Percentiles rank a stretch among this genome's conserved stretches.
These are phyloP conservation scores for Sturnus vulgaris DNA, from an alignment of 2,113 vertebrate species.

Conservation along the genomic window DNA sequence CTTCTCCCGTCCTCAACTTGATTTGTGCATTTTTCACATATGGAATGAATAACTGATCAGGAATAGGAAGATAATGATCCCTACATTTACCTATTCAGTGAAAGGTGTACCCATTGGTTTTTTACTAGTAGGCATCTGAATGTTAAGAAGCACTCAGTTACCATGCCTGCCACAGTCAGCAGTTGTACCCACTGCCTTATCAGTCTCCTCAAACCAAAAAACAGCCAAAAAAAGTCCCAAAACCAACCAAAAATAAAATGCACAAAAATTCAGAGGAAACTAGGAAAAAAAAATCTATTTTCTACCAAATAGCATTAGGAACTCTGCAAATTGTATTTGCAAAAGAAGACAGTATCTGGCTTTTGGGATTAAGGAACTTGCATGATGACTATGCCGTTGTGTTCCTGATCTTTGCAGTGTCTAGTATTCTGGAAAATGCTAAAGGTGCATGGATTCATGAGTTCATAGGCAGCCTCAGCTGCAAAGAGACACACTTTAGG, in stretches of 20 bases:
- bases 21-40: background rate
- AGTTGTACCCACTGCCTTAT: background rate
- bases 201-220: background rate
- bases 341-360: background rate
- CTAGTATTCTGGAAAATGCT: background rate
- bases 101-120: background rate
- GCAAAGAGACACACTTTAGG: rapidly evolving
- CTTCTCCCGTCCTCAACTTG: background rate
- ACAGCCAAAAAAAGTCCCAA: rapidly evolving
- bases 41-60: background rate
- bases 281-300: background rate
- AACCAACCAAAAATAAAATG: background rate
- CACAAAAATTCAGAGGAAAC: background rate
- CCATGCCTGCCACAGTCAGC: background rate
- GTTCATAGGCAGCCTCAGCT: background rate
- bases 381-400: background rate
- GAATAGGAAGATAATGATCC: rapidly evolving
- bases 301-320: background rate
- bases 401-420: background rate
- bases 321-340: background rate
- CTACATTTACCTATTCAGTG: background rate
- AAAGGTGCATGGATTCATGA: background rate
- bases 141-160: background rate
- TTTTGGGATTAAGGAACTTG: background rate
- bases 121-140: background rate